Percentiles rank a stretch among this genome's conserved stretches.
Evolutionary conservation across 1,140 invertebrate genomes (phyloP).

Genomic region (Halesus radiatus): DNA sequence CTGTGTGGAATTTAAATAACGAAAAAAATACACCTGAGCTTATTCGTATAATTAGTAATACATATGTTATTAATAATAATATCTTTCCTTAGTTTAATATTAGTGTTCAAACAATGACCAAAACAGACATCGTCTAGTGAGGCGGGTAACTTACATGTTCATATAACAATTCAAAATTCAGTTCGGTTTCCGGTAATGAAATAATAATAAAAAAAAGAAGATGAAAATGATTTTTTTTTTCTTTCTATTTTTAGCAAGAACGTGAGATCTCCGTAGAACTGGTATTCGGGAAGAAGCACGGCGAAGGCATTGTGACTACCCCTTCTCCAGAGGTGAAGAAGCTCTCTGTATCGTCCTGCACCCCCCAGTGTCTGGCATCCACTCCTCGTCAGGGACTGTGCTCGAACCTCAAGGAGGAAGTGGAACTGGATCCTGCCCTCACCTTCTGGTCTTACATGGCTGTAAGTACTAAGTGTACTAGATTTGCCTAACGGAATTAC

Average conservation of each 20-base stretch:
- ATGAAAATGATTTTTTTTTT: not conserved
- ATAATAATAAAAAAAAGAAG: no score
- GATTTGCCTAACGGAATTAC: no score
- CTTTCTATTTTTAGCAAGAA: conserved; percentile 40
- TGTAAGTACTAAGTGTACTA: conserved; percentile 58
- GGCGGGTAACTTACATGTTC: no score
- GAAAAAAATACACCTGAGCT: no score
- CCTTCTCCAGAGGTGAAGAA: not conserved
- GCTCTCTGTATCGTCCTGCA: conserved; percentile 54
- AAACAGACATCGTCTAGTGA: no score
- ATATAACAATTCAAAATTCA: no score
- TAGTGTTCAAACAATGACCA: no score
- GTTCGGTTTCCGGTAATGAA: no score
- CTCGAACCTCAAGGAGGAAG: conserved; percentile 71
- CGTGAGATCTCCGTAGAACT: conserved; percentile 51
- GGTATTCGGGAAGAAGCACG: conserved; percentile 2
- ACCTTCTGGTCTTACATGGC: conserved; percentile 85
- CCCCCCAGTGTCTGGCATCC: conserved; percentile 71
- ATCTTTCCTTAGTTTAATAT: no score
- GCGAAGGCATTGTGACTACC: not conserved
- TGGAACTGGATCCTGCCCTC: conserved; percentile 75
- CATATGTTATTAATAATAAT: no score
- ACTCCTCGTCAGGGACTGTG: conserved; percentile 73
- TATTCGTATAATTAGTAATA: no score
- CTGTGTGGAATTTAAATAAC: no score